Evolutionary conservation across 2,797 vertebrate genomes (phyloP).

Genomic region (Neosilurus mollespiculum): DNA sequence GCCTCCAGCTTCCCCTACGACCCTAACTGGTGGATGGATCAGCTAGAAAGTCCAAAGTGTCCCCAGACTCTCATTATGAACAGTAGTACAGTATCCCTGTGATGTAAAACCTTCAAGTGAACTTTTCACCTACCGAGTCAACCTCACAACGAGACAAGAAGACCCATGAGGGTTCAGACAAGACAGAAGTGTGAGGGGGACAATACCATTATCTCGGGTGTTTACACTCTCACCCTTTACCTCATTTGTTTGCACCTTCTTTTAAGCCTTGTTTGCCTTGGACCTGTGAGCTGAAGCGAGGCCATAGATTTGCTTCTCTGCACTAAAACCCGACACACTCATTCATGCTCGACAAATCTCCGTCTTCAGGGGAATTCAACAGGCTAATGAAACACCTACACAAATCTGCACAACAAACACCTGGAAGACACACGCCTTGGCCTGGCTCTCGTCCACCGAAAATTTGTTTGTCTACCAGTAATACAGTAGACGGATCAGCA

Average conservation of each 20-base stretch:
- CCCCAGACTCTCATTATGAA: neutral
- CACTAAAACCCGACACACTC: conserved; percentile 25
- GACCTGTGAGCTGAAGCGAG: conserved; percentile 51
- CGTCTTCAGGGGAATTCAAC: conserved; percentile 1
- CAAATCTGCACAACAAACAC: neutral
- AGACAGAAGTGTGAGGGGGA: neutral
- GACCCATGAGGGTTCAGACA: no score
- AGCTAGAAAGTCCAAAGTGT: neutral
- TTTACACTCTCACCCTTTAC: conserved; percentile 34
- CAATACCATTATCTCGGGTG: neutral
- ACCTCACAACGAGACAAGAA: conserved; percentile 4
- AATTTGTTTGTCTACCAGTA: neutral
- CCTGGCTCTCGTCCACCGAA: neutral
- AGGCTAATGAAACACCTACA: conserved; percentile 13
- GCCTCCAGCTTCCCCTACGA: no score
- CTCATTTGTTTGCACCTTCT: conserved; percentile 24
- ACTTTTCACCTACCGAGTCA: neutral
- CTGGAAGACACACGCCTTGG: neutral
- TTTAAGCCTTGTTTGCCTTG: conserved; percentile 47
- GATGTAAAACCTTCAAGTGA: neutral
- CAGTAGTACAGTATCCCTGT: neutral
- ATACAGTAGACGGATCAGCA: conserved; percentile 1
- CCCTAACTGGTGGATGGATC: no score
- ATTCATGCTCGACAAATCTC: conserved; percentile 10
- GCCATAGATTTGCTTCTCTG: conserved; percentile 36